A percentile compares a stretch with the other conserved stretches of the same genome.
phyloP scores from a whole-genome alignment of 2,113 vertebrate genomes.

The Phylloscopus whistleri region DNA sequence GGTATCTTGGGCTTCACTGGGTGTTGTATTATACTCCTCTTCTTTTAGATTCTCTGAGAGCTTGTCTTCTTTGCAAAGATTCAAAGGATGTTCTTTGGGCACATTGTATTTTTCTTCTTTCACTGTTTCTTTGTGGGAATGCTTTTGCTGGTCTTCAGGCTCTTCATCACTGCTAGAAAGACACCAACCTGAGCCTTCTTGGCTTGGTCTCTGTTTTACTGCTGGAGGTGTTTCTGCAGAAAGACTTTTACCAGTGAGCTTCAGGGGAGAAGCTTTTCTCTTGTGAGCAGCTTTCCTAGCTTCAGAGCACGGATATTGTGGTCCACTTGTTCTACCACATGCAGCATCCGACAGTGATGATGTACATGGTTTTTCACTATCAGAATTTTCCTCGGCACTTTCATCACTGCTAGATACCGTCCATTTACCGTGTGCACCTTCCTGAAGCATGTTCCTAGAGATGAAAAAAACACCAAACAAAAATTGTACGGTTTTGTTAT shows the following conservation, averaged over 20 bases:
- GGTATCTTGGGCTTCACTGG: conserved; percentile 80
- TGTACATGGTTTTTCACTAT: conserved; percentile 29
- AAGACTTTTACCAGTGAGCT: conserved; percentile 20
- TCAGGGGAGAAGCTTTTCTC: conserved; percentile 77
- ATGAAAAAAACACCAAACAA: not conserved
- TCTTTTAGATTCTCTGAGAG: conserved; percentile 53
- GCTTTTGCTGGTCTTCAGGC: not conserved
- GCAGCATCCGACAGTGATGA: not conserved
- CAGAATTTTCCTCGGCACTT: conserved; percentile 83
- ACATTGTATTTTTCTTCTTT: not conserved
- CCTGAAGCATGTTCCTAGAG: conserved; percentile 73
- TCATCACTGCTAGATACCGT: conserved; percentile 93
- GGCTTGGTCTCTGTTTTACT: conserved; percentile 75
- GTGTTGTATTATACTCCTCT: not conserved
- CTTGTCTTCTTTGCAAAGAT: not conserved
- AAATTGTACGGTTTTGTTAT: fast-evolving
- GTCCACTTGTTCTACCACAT: not conserved
- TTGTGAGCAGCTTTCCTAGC: conserved; percentile 76
- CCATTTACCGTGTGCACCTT: conserved; percentile 88
- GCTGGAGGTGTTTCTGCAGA: conserved; percentile 17
- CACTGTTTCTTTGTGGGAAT: not conserved
- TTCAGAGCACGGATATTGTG: conserved; percentile 75
- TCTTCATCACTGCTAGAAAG: conserved; percentile 92
- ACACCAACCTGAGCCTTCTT: conserved; percentile 85
- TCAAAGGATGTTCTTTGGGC: not conserved